Base-by-base conservation (phyloP, 2,113 vertebrate species). In the Todiramphus saurophagus region DNA sequence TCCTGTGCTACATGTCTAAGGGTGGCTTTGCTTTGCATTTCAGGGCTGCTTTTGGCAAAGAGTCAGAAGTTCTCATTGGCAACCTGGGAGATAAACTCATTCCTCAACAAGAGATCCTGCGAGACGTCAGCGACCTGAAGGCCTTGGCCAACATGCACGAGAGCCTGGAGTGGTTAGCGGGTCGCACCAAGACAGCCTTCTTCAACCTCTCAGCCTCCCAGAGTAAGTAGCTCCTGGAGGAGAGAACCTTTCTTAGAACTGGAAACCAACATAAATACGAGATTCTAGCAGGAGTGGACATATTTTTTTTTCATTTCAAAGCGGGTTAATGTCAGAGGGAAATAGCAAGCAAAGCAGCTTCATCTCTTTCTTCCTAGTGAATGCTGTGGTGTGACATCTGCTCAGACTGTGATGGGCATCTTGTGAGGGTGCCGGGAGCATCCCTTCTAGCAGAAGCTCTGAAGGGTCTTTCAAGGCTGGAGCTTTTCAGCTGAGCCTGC, bases 81-180 rank as follows among this genome's bases (percentile, higher is more conserved):
- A 99, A 99, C 98, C 97, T 99, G 17, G 99, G 99, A 33, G 99
- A 99, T 97, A 99, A 99, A 44, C 96, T 99, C 84, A 99, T 99
- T 97, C 99, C 99, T 23, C 98, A 99, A 44, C 99, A 99, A 86
- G 99, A 99, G 98, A 99, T 99, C 95, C 98, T 99, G 35, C 97
- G 98, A 39, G 99, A 99, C 3, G 99, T 99, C 96, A 99, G 99
- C 10, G 99, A 99, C 97, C 98, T 99, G 91, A 99, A 99, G 94
- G 99, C 99, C 39, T 98, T 99, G 97, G 99, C 99, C 96, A 99
- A 99, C 96, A 98, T 99, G 96, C 99, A 99, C 0, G 99, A 99
- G 96, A 99, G 99, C 98, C 98, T 99, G 98, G 99, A 99, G 90
- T 99, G 99, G 99, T 97, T 99, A 24, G 98, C 99, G 3, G 97